These are phyloP conservation scores for Synergus umbraculus DNA, from an alignment of 2,888 invertebrate genomes.

Conservation along the genomic window DNA sequence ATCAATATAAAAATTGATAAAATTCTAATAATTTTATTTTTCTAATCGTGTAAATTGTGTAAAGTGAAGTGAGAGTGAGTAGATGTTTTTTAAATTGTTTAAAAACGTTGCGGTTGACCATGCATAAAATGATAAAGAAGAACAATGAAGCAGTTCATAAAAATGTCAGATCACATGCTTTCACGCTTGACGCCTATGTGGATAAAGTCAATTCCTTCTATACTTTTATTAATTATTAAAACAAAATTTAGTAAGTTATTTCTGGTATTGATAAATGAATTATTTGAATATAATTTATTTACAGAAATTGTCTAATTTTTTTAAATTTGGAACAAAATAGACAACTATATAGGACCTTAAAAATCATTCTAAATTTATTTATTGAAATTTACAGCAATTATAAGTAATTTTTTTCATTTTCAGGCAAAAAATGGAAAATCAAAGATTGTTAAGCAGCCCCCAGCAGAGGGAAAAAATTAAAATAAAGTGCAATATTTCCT, in stretches of 20 bases:
- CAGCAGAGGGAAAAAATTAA: not conserved
- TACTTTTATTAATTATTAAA: not conserved
- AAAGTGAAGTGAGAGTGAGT: too few species aligned
- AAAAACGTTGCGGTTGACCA: not conserved
- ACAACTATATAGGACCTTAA: too few species aligned
- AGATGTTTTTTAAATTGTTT: not conserved
- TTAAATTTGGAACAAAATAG: too few species aligned
- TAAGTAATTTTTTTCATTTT: not conserved
- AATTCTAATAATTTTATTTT: not conserved
- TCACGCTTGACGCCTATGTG: not conserved
- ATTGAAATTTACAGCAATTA: too few species aligned
- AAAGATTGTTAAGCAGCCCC: not conserved
- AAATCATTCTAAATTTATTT: too few species aligned
- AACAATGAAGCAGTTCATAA: not conserved
- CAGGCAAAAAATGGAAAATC: not conserved
- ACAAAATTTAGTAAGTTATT: too few species aligned
- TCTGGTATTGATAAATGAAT: too few species aligned
- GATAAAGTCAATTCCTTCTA: not conserved
- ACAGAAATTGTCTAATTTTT: not conserved
- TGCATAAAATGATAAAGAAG: too few species aligned
- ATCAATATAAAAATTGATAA: too few species aligned
- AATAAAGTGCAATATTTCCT: conserved; percentile 6
- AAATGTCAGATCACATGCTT: not conserved
- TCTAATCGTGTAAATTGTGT: too few species aligned
- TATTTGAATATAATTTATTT: not conserved